phyloP scores from a whole-genome alignment of 1,140 invertebrate species.

The Lasioglossum albipes region DNA sequence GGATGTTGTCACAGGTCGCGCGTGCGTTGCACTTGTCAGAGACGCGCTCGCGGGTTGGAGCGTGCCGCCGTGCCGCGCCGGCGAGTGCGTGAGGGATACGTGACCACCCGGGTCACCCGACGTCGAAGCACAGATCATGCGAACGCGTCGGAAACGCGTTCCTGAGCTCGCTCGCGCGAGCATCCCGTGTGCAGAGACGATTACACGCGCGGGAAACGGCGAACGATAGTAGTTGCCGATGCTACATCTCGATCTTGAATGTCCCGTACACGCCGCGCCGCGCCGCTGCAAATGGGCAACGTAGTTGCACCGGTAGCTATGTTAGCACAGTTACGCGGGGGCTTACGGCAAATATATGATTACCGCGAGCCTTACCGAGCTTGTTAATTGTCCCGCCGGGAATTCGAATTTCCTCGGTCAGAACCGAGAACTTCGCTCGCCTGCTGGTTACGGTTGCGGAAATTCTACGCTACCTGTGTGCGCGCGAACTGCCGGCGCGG shows the following conservation, averaged over 20 bases:
- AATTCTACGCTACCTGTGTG: neutral
- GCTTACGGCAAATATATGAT: slow-evolving; percentile 48
- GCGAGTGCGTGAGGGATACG: neutral
- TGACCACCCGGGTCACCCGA: slow-evolving; percentile 13
- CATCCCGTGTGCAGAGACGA: neutral
- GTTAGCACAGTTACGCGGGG: slow-evolving; percentile 28
- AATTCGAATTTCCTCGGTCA: slow-evolving; percentile 50
- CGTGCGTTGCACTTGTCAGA: slow-evolving; percentile 11
- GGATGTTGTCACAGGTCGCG: slow-evolving; percentile 37
- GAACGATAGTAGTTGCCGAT: neutral
- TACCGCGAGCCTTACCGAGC: slow-evolving; percentile 27
- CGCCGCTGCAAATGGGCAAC: slow-evolving; percentile 22
- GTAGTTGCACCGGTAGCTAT: slow-evolving; percentile 5
- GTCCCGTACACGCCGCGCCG: neutral
- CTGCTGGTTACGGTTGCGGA: slow-evolving; percentile 10
- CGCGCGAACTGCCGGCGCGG: neutral
- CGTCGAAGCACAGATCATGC: neutral
- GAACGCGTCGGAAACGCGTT: neutral
- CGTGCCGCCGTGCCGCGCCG: too few relatives aligned
- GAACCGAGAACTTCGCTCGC: neutral
- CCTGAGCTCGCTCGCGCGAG: too few relatives aligned
- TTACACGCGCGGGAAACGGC: neutral
- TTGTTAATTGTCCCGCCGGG: slow-evolving; percentile 50
- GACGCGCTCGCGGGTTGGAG: neutral
- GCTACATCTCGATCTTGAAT: neutral